Evolutionary conservation across 2,113 vertebrate genomes (phyloP).

Genomic region (Megalops atlanticus): DNA sequence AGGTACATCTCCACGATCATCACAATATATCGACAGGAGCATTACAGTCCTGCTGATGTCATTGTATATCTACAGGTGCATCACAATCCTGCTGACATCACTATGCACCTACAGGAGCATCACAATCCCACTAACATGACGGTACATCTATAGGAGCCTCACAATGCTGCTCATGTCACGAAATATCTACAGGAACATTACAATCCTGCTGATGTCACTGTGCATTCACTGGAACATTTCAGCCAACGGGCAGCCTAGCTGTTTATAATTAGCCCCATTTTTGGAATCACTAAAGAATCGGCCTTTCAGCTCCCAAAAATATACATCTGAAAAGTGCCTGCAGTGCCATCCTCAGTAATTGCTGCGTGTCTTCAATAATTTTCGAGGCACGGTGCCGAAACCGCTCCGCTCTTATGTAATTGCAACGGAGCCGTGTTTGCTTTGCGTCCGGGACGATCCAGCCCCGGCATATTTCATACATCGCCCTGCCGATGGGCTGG

Average conservation of each 20-base stretch:
- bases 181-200: too few relatives aligned
- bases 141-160: background rate
- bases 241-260: too few relatives aligned
- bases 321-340: too few relatives aligned
- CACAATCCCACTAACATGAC: background rate
- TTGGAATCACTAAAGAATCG: too few relatives aligned
- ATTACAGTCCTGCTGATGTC: background rate
- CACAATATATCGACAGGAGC: background rate
- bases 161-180: too few relatives aligned
- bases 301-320: too few relatives aligned
- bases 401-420: conserved; percentile 41
- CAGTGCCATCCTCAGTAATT: too few relatives aligned
- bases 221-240: too few relatives aligned
- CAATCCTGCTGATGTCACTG: too few relatives aligned
- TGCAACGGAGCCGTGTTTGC: conserved; percentile 1
- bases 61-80: background rate
- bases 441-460: conserved; percentile 12
- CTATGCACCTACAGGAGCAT: background rate
- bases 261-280: too few relatives aligned
- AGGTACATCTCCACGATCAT: background rate
- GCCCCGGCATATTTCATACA: conserved; percentile 26
- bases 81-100: background rate
- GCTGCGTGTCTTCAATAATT: too few relatives aligned
- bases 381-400: too few relatives aligned
- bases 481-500: background rate